A percentile compares a stretch with the other conserved stretches of the same genome.
Evolutionary conservation across 2,797 vertebrate species (phyloP).

Genomic region (Mareca penelope): DNA sequence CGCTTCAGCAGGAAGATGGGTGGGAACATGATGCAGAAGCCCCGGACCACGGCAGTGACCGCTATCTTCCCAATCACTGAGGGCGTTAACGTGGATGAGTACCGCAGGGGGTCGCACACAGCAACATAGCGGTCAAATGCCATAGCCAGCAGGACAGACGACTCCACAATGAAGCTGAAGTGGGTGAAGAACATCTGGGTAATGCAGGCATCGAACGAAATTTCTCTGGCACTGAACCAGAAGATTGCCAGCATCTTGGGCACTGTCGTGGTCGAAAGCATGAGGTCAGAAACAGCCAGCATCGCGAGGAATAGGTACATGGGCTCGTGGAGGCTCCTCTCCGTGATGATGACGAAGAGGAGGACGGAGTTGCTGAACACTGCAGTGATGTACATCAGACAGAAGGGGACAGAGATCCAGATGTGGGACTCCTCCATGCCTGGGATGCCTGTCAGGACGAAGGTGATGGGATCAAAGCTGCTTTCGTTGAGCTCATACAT

Average conservation of each 20-base stretch:
- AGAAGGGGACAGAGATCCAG: constrained; percentile 77
- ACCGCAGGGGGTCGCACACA: constrained; percentile 81
- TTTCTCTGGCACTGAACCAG: constrained; percentile 77
- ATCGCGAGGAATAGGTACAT: constrained; percentile 86
- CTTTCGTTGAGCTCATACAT: constrained; percentile 63
- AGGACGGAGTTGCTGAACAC: constrained; percentile 55
- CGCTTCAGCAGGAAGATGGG: constrained; percentile 74
- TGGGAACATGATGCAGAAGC: constrained; percentile 66
- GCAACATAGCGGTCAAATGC: constrained; percentile 84
- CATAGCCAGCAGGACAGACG: constrained; percentile 85
- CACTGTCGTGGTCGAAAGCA: constrained; percentile 80
- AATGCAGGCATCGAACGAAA: constrained; percentile 81
- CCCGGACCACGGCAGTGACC: constrained; percentile 13
- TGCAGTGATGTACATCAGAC: constrained; percentile 55
- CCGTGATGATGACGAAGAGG: constrained; percentile 3
- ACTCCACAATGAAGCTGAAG: constrained; percentile 82
- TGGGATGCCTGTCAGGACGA: constrained; percentile 71
- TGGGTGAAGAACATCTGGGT: constrained; percentile 86
- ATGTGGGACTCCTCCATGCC: constrained; percentile 73
- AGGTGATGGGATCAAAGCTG: constrained; percentile 61
- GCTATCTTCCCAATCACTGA: constrained; percentile 73
- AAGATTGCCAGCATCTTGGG: constrained; percentile 82
- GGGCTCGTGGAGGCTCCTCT: constrained; percentile 80
- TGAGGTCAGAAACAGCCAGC: constrained; percentile 81
- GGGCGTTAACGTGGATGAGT: constrained; percentile 75